phyloP scores from a whole-genome alignment of 2,797 vertebrate genomes.

The Aeoliscus strigatus region DNA sequence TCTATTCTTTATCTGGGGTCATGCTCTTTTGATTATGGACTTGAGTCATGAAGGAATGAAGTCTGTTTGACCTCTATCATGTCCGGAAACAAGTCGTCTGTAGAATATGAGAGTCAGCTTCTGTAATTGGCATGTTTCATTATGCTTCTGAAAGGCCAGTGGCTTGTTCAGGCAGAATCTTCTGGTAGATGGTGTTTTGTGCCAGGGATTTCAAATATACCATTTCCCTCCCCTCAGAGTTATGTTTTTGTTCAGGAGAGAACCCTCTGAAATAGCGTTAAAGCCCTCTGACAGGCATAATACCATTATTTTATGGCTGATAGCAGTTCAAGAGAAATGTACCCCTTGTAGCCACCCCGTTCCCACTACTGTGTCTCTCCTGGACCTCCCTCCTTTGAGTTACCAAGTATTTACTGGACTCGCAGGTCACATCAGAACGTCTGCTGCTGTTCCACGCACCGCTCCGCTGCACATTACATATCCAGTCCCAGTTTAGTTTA shows the following conservation, averaged over 20 bases:
- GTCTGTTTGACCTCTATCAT: constrained; percentile 23
- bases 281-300: constrained; percentile 8
- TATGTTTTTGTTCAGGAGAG: constrained; percentile 15
- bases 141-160: no score
- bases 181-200: constrained; percentile 3
- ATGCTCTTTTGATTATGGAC: constrained; percentile 44
- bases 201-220: constrained; percentile 2
- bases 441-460: constrained; percentile 3
- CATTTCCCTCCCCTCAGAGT: background rate
- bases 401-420: constrained; percentile 47
- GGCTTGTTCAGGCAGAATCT: background rate
- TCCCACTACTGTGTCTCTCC: constrained; percentile 11
- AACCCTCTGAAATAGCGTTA: constrained; percentile 16
- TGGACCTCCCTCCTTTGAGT: constrained; percentile 27
- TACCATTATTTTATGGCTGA: constrained; percentile 21
- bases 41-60: constrained; percentile 57
- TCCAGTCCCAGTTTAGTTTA: constrained; percentile 4
- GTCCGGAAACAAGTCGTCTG: constrained; percentile 27
- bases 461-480: background rate
- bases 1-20: constrained; percentile 30
- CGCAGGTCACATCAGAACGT: constrained; percentile 9
- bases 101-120: constrained; percentile 1
- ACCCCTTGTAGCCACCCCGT: no score
- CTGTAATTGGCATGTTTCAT: no score
- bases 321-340: constrained; percentile 12